These are phyloP conservation scores for western clawed frog (Xenopus tropicalis) DNA, from an alignment of 2,113 vertebrate genomes.

Conservation along the genomic window UCB_Xtro_10.0 CM004450.2:91114001-91114500, in stretches of 20 bases:
- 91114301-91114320: not conserved
- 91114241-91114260: conserved; percentile 13
- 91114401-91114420: no score
- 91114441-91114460: no score
- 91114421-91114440: no score
- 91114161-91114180: conserved; percentile 5
- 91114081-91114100: not conserved
- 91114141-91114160: conserved; percentile 6
- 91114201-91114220: not conserved
- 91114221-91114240: conserved; percentile 2
- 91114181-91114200: not conserved
- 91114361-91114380: no score
- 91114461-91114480: no score
- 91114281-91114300: not conserved
- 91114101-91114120: not conserved
- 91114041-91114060: not conserved
- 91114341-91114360: no score
- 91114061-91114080: not conserved
- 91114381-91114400: no score
- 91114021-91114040: not conserved
- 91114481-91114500: no score
- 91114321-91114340: no score
- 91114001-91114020: not conserved
- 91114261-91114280: conserved; percentile 16
- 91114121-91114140: not conserved